These are phyloP conservation scores for Cynodonichthys magdalenae DNA, from an alignment of 2,797 vertebrate genomes.

Conservation along the genomic window DNA sequence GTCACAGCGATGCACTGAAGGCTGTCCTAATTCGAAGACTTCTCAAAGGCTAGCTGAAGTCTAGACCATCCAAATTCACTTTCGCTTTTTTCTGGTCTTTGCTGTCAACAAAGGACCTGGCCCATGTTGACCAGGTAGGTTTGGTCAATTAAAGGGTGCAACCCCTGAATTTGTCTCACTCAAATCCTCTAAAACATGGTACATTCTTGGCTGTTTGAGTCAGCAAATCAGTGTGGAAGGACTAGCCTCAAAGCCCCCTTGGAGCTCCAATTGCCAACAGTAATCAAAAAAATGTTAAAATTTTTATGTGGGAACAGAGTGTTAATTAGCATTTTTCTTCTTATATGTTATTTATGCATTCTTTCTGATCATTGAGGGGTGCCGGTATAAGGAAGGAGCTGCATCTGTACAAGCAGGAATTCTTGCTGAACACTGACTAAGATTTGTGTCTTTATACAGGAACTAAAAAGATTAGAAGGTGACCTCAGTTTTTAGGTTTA, in stretches of 20 bases:
- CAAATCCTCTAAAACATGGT: slow-evolving; percentile 21
- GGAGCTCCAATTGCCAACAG: slow-evolving; percentile 26
- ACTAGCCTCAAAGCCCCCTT: slow-evolving; percentile 15
- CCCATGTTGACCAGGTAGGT: too few relatives aligned
- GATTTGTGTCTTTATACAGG: background rate
- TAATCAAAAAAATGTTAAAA: slow-evolving; percentile 33
- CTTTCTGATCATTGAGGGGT: slow-evolving; percentile 60
- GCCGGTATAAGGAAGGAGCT: slow-evolving; percentile 44
- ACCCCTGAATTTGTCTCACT: background rate
- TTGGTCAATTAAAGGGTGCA: too few relatives aligned
- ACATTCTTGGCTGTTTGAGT: slow-evolving; percentile 30
- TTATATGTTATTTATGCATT: slow-evolving; percentile 76
- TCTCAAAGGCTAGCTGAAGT: too few relatives aligned
- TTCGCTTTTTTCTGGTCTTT: too few relatives aligned
- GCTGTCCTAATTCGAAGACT: too few relatives aligned
- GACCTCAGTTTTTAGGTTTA: slow-evolving; percentile 12
- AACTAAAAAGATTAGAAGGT: slow-evolving; percentile 6
- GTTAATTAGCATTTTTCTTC: slow-evolving; percentile 62
- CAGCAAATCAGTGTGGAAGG: slow-evolving; percentile 35
- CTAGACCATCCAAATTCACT: too few relatives aligned
- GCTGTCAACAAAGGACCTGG: too few relatives aligned
- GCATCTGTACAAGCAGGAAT: slow-evolving; percentile 26
- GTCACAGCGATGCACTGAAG: too few relatives aligned
- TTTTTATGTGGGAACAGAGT: slow-evolving; percentile 48
- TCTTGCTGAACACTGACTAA: slow-evolving; percentile 10